Base-by-base conservation (phyloP, 2,888 invertebrate species). In the Cabera pusaria region DNA sequence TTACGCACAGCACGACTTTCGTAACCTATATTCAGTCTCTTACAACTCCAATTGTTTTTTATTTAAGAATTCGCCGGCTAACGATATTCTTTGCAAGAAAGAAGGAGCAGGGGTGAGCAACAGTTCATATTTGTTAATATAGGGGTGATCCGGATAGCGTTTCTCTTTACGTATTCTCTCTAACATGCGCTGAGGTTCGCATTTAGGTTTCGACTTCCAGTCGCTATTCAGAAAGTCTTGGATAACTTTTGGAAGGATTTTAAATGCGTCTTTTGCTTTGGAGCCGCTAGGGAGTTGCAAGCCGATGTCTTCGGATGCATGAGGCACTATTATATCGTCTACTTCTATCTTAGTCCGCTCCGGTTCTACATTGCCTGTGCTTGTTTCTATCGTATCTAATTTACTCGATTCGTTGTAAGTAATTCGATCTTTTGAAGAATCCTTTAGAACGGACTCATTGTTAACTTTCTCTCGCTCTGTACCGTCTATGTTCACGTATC, bases 91-190 rank as follows among this genome's bases (percentile, higher is more conserved):
- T 72, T 94, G 94, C 43, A 95, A 76, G 74, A 95, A 96, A 6
- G 95, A 93, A 37, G 95, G 96, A 1, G 95, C 94, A 29, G 93
- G 93, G 58, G 97, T 97, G 25, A 93, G 91, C 36, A 97, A 82
- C 6, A 94, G 66, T 43, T 94, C 91, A 72, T 93, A 95, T 64
- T 92, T 92, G 21, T 86, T 71, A 6, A 83, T 81, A 69, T 92
- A 91, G 0, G 92, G 90, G 45, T 88, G 79, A 63, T 93, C 92
- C 3, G 90, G 90, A 36, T 92, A 91, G 14, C 45, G 64, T 34
- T 91, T 91, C 51, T 93, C 92, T 40, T 90, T 90, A 1, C 93
- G 90, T 42, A 96, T 93, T 57, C 92, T 92, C 58, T 94, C 93
- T 14, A 95, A 69, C 80, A 96, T 90, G 21, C 89, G 81, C 59